Conservation (phyloP, 2,113 vertebrate genomes). For the Paralichthys olivaceus region DNA sequence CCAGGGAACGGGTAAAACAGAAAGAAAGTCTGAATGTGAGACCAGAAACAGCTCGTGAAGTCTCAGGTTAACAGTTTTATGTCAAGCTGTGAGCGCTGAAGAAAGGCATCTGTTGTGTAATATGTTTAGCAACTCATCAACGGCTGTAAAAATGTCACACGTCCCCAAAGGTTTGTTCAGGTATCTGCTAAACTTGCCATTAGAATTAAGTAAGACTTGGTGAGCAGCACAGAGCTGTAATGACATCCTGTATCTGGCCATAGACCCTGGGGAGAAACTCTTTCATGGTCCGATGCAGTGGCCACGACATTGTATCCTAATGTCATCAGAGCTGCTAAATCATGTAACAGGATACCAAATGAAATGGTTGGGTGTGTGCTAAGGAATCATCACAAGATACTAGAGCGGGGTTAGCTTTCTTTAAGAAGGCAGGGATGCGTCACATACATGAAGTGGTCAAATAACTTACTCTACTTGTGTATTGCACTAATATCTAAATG, state of each 20-base stretch:
- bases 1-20: not conserved
- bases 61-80: slow-evolving; percentile 4
- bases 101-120: slow-evolving; percentile 42
- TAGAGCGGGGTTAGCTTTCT: not conserved
- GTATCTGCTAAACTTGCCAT: slow-evolving; percentile 37
- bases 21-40: slow-evolving; percentile 7
- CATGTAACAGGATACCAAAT: slow-evolving; percentile 54
- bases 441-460: not conserved
- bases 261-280: slow-evolving; percentile 31
- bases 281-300: slow-evolving; percentile 31
- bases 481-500: not conserved
- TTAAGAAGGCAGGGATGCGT: not conserved
- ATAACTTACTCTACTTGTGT: not conserved
- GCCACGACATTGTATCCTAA: slow-evolving; percentile 45
- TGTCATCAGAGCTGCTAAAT: slow-evolving; percentile 59
- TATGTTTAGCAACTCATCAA: slow-evolving; percentile 24
- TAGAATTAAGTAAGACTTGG: slow-evolving; percentile 31
- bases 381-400: slow-evolving; percentile 35
- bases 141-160: slow-evolving; percentile 27
- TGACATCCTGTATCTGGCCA: slow-evolving; percentile 53
- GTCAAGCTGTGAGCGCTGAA: slow-evolving; percentile 23
- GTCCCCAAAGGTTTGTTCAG: slow-evolving; percentile 31
- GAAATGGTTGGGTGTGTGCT: slow-evolving; percentile 34
- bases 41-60: slow-evolving; percentile 27
- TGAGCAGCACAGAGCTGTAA: slow-evolving; percentile 11